phyloP scores from a whole-genome alignment of 1,140 invertebrate genomes.

The Diachasmimorpha longicaudata region DNA sequence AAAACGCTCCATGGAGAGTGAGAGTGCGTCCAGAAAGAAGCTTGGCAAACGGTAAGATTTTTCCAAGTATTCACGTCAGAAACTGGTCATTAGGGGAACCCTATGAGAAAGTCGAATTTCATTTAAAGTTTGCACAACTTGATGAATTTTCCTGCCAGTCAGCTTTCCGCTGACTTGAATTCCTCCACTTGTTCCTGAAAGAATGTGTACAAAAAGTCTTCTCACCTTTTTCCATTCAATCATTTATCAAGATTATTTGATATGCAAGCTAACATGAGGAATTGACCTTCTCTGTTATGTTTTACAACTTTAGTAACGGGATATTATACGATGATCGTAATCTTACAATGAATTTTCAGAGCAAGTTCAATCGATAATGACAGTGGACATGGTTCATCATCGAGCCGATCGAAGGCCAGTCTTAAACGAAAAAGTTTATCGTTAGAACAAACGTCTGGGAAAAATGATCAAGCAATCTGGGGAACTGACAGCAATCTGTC shows the following conservation, averaged over 20 bases:
- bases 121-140: too few species aligned
- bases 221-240: background rate
- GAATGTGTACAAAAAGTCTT: background rate
- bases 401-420: constrained; percentile 64
- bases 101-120: too few species aligned
- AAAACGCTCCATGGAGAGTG: constrained; percentile 51
- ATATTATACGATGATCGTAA: too few species aligned
- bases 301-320: too few species aligned
- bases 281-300: background rate
- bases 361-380: constrained; percentile 58
- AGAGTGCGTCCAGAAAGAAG: constrained; percentile 48
- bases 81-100: too few species aligned
- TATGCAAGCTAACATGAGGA: background rate
- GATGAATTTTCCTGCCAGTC: too few species aligned
- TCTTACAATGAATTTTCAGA: constrained; percentile 31
- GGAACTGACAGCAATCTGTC: constrained; percentile 80
- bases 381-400: constrained; percentile 50
- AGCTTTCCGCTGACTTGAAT: too few species aligned
- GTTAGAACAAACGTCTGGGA: constrained; percentile 73
- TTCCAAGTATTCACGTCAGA: background rate
- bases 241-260: background rate
- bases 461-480: constrained; percentile 65
- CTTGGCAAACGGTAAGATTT: constrained; percentile 51
- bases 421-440: constrained; percentile 77
- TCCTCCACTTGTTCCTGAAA: too few species aligned